Conservation (phyloP, 2,888 invertebrate species). For the Busseola fusca region DNA sequence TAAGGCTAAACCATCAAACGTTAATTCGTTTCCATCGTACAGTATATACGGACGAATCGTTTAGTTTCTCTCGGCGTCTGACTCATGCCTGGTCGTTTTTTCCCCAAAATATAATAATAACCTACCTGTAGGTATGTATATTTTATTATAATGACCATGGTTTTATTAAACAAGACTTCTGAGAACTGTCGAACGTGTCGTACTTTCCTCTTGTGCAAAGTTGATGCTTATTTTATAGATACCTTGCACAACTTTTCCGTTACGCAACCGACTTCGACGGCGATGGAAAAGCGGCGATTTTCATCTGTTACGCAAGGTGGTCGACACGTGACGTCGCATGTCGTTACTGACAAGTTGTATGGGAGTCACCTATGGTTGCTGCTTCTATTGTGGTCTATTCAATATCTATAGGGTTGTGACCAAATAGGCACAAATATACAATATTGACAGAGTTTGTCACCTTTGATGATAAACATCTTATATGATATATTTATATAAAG, state of each 20-base stretch:
- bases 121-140: slow-evolving; percentile 42
- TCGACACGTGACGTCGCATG: slow-evolving; percentile 55
- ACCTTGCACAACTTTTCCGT: slow-evolving; percentile 73
- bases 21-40: slow-evolving; percentile 42
- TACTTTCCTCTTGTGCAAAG: slow-evolving; percentile 71
- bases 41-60: slow-evolving; percentile 28
- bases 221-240: slow-evolving; percentile 62
- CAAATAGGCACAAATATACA: neutral
- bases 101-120: slow-evolving; percentile 27
- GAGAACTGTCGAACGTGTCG: slow-evolving; percentile 67
- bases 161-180: slow-evolving; percentile 70
- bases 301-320: slow-evolving; percentile 72
- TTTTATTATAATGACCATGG: slow-evolving; percentile 67
- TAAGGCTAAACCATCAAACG: slow-evolving; percentile 32
- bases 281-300: slow-evolving; percentile 68
- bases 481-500: neutral
- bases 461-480: neutral
- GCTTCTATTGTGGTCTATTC: slow-evolving; percentile 50
- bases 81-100: slow-evolving; percentile 67
- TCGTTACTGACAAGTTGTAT: slow-evolving; percentile 58
- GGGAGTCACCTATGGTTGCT: slow-evolving; percentile 57
- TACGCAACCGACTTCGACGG: slow-evolving; percentile 65
- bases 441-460: neutral
- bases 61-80: slow-evolving; percentile 62
- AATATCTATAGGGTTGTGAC: slow-evolving; percentile 40